Base-by-base conservation (phyloP, 2,888 invertebrate species). In the Chaetoderma sp. region DNA sequence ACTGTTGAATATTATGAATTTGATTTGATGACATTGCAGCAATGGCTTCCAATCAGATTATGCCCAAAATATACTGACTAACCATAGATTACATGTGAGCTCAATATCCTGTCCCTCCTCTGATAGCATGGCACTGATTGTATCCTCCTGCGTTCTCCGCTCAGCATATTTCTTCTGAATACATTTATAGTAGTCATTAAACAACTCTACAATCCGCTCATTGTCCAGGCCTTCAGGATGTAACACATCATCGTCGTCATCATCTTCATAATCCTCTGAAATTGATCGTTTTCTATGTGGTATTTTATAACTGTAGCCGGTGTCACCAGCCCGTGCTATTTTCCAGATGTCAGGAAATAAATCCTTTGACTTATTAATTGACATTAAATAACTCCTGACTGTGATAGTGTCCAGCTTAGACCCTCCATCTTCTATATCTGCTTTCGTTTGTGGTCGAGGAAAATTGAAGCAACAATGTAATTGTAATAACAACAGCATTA, bases 91-190 rank as follows among this genome's bases (percentile, higher is more conserved):
- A 63, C 80, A 81, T 8, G 60, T 60, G 60, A 82, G 49, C 39
- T 67, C 68, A 8, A 80, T 68, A 3, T 59, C 66, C 60, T 81
- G 79, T 27, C 80, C 81, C 47, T 77, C 76, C 33, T 79, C 57
- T 5, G 72, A 73, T 23, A 82, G 49, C 13, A 78, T 57, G 0
- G 78, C 77, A 23, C 71, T 71, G 16, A 78, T 76, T 4, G 73
- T 59, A n/a, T 66, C 66, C 18, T 67, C 36, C 25, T 70, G 55
- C 13, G 56, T 49, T 5, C 23, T 57, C 49, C 1, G 32, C 30
- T 57, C 25, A 45, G 27, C 44, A 45, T 54, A 25, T 72, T 69
- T 4, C 64, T 52, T 47, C 71, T 49, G 6, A 21, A 77, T 60
- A 63, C 81, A 81, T 8, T 65, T 36, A 62, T 79, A 77, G 55